Conservation (phyloP, 2,888 invertebrate species). For the Pandemis corylana region DNA sequence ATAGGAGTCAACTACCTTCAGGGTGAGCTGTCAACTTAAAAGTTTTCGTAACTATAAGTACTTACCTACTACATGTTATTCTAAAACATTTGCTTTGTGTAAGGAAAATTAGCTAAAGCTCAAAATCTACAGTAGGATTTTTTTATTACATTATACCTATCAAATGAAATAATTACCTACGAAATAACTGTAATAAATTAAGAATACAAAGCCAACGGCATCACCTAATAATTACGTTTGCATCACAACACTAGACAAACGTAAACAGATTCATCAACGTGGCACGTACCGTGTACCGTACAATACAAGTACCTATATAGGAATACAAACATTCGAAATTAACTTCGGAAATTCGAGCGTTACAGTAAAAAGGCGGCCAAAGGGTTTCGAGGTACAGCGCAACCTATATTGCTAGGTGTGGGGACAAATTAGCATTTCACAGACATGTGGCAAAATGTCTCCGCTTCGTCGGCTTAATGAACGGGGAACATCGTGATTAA, state of each 20-base stretch:
- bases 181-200: no score
- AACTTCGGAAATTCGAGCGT: constrained; percentile 62
- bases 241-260: background rate
- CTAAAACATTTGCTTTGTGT: no score
- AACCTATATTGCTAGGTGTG: constrained; percentile 75
- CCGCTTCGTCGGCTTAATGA: constrained; percentile 74
- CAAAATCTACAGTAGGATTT: no score
- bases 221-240: background rate
- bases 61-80: no score
- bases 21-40: constrained; percentile 23
- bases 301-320: constrained; percentile 7
- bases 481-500: constrained; percentile 78
- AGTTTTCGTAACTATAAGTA: background rate
- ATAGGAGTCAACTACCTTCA: constrained; percentile 47
- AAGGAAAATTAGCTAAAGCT: no score
- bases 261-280: constrained; percentile 5
- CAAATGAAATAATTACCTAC: no score
- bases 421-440: constrained; percentile 81
- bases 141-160: no score
- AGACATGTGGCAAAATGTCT: constrained; percentile 75
- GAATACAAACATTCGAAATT: constrained; percentile 62
- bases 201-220: no score
- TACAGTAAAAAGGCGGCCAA: constrained; percentile 68
- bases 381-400: constrained; percentile 57
- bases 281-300: background rate